Evolutionary conservation across 1,140 invertebrate species (phyloP), one percentile per base, ranked within the genome.

Genomic region (Drosophila lini): DNA sequence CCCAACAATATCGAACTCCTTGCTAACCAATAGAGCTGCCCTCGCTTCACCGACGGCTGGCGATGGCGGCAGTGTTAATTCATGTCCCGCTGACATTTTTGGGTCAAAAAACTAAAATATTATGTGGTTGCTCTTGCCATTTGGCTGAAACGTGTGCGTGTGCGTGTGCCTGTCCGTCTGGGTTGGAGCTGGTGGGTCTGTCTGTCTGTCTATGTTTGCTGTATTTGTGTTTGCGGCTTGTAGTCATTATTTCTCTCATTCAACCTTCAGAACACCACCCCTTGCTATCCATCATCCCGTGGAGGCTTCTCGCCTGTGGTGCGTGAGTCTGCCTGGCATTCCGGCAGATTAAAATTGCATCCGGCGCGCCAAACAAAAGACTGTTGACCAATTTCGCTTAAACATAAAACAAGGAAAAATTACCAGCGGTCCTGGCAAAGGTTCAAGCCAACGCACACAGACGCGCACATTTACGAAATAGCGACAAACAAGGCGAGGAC

Each of bases 91-190:
- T 90, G 85, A 90, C 85, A 85, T 90, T 90, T 90, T 90, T 90
- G 86, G 85, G 85, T 90, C 85, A 90, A 90, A 90, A 77, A 90
- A 90, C 86, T 81, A 90, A 90, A 90, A 90, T 90, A 90, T 90
- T 85, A 80, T 90, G 81, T 78, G 76, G 73, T 62, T 45, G 60
- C 47, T 63, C 42, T 45, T 81, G 78, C 68, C 67, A 71, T 73
- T 73, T 41, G 32, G 60, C 34, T 53, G 50, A 45, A 73, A 42
- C 71, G 68, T 68, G 62, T 63, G 42, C 69, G 48, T 69, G 55
- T 50, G 47, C 25, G 15, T 36, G 31, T 53, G 32, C 8, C 52
- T n/a, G 13, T 55, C 36, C 34, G 52, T 55, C 52, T 55, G 34
- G 52, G 52, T 55, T 38, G 22, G 19, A 11, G 19, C 52, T 55